Evolutionary conservation across 1,140 invertebrate genomes (phyloP), one percentile per base, ranked within the genome.

Genomic region (Melanaphis sacchari): DNA sequence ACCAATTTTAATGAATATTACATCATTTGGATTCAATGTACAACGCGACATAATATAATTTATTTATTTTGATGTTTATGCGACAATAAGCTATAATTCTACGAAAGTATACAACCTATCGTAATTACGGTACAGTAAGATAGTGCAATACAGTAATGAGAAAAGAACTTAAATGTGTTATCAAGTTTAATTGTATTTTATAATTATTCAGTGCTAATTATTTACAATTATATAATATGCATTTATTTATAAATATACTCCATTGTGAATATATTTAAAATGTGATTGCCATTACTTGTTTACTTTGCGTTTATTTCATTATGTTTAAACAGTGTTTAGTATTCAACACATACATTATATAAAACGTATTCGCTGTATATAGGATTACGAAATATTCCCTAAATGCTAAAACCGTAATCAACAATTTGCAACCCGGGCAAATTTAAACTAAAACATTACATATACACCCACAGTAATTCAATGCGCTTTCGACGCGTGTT

Each of bases 381-480:
- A 85, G n/a, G 36, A 38, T 82, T 82, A 82, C 76, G 59, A 76
- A n/a, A 76, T 76, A 82, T 82, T 82, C 76, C 22, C 36, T 82
- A 85, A 85, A 85, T 85, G 15, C 84, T 85, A 85, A 85, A 85
- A 85, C 40, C 40, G 24, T 43, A 43, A 43, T 85, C 40, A 85
- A 85, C 24, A 43, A 43, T 85, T 85, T 43, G 40, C 84, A 43
- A 85, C 84, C 26, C 26, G 41, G 38, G 84, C 26, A 43, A 31
- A 85, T 43, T 85, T 31, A 24, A 85, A 85, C 40, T 40, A 43
- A 85, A 84, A 84, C 81, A 82, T 82, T 82, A 15, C 24, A 11
- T 84, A 26, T 24, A 84, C 38, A 26, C 38, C 7, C 22, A 82
- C 81, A 82, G 36, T 84, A 84, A 26, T 84, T 84, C 82, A 26